A percentile compares a stretch with the other conserved stretches of the same genome.
Evolutionary conservation across 2,888 invertebrate species (phyloP).

Genomic region (Machimus rusticus): DNA sequence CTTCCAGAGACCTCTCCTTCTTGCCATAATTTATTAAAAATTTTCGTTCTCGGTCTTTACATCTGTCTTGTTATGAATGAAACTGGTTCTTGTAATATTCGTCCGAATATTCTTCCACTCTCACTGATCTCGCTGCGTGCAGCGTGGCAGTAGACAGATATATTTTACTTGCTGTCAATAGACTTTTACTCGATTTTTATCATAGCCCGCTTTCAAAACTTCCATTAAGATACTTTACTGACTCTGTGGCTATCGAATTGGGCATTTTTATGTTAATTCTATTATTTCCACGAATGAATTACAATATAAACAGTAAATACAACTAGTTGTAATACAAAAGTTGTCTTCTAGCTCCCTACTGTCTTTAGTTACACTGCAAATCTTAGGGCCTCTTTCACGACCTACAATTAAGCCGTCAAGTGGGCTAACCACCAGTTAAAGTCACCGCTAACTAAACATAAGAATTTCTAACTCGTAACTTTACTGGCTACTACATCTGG

Average conservation of each 20-base stretch:
- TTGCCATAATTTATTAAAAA: constrained; percentile 34
- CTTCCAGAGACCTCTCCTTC: not conserved
- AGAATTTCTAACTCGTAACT: no score
- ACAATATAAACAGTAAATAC: constrained; percentile 5
- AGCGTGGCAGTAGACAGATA: not conserved
- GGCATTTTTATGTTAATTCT: constrained; percentile 44
- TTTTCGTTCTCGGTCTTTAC: not conserved
- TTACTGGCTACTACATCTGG: no score
- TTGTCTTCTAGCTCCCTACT: no score
- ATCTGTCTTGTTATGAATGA: constrained; percentile 36
- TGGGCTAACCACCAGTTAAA: no score
- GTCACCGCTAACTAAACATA: no score
- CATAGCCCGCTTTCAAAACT: not conserved
- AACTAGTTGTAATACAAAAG: no score
- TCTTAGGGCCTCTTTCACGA: no score
- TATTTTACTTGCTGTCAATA: not conserved
- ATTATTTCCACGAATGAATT: constrained; percentile 44
- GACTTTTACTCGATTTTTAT: not conserved
- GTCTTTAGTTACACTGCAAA: no score
- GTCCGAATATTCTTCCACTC: constrained; percentile 14
- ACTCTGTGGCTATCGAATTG: constrained; percentile 24
- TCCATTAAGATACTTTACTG: constrained; percentile 39
- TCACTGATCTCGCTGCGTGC: not conserved
- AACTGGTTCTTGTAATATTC: constrained; percentile 39
- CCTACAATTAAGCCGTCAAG: no score